A percentile compares a stretch with the other conserved stretches of the same genome.
These are phyloP conservation scores for Schizothorax lantsangensis DNA, from an alignment of 2,797 vertebrate genomes.

Conservation along the genomic window DNA sequence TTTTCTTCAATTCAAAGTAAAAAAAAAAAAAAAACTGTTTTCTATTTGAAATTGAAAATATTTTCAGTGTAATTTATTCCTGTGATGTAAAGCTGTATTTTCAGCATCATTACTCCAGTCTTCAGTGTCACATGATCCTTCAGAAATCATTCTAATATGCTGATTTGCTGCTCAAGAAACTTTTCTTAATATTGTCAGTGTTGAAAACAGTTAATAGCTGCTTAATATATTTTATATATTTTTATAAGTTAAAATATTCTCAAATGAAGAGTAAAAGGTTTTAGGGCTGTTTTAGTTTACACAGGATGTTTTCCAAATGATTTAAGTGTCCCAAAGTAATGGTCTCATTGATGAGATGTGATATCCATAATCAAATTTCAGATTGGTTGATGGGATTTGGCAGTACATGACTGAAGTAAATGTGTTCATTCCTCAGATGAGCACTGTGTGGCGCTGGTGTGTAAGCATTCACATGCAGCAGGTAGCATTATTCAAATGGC, in stretches of 20 bases:
- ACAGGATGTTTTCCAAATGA: background rate
- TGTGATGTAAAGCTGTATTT: background rate
- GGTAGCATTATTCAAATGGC: background rate
- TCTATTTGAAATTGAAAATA: too few relatives aligned
- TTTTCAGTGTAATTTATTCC: background rate
- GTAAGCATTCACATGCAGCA: background rate
- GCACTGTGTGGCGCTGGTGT: constrained; percentile 25
- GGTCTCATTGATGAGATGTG: background rate
- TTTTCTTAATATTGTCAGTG: background rate
- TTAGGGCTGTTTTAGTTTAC: background rate
- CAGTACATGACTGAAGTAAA: too few relatives aligned
- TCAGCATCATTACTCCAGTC: background rate
- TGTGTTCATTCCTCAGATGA: background rate
- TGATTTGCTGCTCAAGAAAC: background rate
- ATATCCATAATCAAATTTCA: background rate
- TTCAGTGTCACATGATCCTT: background rate
- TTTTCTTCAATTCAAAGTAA: constrained; percentile 5
- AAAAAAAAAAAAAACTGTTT: too few relatives aligned
- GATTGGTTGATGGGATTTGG: background rate
- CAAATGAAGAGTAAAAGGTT: background rate
- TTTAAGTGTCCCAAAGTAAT: background rate
- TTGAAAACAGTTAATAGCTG: background rate
- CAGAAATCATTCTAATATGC: background rate
- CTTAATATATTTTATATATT: background rate
- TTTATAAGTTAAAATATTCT: too few relatives aligned